phyloP scores from a whole-genome alignment of 2,888 invertebrate genomes.

The Pyrrhosoma nymphula region DNA sequence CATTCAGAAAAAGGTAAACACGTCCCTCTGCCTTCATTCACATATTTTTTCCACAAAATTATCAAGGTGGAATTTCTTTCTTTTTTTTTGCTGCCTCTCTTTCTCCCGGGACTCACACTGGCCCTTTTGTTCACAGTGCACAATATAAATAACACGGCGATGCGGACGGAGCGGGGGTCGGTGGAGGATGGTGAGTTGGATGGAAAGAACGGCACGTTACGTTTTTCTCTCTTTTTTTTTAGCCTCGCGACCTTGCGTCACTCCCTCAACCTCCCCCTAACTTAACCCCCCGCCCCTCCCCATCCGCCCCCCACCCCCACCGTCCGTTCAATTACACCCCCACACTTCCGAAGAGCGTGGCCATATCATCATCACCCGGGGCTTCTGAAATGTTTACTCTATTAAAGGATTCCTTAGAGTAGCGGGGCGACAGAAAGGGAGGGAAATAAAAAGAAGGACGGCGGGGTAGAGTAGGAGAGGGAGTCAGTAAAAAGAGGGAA shows the following conservation, averaged over 20 bases:
- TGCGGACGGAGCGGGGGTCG: too few species aligned
- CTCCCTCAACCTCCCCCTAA: not conserved
- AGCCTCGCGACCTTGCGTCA: not conserved
- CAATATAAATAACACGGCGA: not conserved
- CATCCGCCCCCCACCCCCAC: not conserved
- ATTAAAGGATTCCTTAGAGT: conserved; percentile 13
- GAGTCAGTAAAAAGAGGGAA: too few species aligned
- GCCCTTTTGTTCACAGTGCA: conserved; percentile 1
- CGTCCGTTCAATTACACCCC: not conserved
- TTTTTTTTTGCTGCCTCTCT: not conserved
- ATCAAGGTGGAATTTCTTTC: not conserved
- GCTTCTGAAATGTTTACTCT: conserved; percentile 24
- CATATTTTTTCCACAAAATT: not conserved
- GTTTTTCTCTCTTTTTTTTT: not conserved
- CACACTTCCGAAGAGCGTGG: not conserved
- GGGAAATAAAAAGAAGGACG: not conserved
- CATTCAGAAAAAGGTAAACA: conserved; percentile 16
- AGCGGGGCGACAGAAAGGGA: not conserved
- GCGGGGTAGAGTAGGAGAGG: not conserved
- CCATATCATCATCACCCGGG: conserved; percentile 3
- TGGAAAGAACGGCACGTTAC: not conserved
- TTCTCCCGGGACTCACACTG: not conserved
- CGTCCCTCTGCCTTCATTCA: not conserved
- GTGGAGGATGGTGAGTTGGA: not conserved
- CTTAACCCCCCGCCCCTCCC: not conserved